Percentiles rank a stretch among this genome's conserved stretches.
Conservation (phyloP, 1,140 invertebrate genomes). For the Aradophagus sp. region DNA sequence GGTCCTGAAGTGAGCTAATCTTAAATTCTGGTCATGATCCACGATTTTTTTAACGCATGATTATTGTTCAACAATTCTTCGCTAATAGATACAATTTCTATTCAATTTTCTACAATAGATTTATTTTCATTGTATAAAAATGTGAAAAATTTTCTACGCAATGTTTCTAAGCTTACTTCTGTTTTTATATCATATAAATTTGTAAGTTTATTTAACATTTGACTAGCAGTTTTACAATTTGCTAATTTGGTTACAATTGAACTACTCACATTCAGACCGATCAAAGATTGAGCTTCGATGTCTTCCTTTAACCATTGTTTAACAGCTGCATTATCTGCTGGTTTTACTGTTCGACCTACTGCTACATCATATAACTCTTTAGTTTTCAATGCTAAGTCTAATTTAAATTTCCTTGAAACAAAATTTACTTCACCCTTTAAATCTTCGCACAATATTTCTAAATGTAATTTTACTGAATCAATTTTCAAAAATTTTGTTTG, state of each 20-base stretch:
- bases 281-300: slow-evolving; percentile 22
- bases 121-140: not conserved
- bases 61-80: slow-evolving; percentile 11
- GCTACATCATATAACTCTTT: slow-evolving; percentile 39
- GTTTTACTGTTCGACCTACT: no score
- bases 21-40: slow-evolving; percentile 48
- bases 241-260: slow-evolving; percentile 28
- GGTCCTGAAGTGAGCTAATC: slow-evolving; percentile 46
- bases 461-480: slow-evolving; percentile 6
- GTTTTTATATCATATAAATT: not conserved
- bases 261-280: slow-evolving; percentile 36
- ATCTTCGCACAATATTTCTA: slow-evolving; percentile 26
- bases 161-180: slow-evolving; percentile 1
- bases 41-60: slow-evolving; percentile 38
- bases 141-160: not conserved
- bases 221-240: slow-evolving; percentile 17
- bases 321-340: not conserved
- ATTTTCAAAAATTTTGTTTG: no score
- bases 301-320: slow-evolving; percentile 23
- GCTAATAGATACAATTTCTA: not conserved
- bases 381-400: slow-evolving; percentile 42
- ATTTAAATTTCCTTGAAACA: slow-evolving; percentile 35
- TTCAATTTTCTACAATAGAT: not conserved
- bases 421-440: slow-evolving; percentile 22
- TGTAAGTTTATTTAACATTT: not conserved